A percentile compares a stretch with the other conserved stretches of the same genome.
phyloP scores from a whole-genome alignment of 2,797 vertebrate species.

The Sebastes vulpes region DNA sequence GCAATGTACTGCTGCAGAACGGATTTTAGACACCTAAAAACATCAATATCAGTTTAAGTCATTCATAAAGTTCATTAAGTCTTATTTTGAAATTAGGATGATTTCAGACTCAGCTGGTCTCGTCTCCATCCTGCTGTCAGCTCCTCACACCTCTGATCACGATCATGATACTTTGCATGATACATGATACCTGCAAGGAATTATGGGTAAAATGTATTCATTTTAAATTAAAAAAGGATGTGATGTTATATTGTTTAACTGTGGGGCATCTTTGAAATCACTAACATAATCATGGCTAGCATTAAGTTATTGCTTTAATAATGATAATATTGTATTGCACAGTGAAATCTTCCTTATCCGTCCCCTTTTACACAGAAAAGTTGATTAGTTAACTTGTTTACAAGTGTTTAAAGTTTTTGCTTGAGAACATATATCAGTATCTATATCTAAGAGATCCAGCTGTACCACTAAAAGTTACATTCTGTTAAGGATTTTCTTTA shows the following conservation, averaged over 20 bases:
- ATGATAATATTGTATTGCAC: neutral
- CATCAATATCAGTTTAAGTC: neutral
- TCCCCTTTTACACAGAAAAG: neutral
- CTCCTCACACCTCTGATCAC: constrained; percentile 54
- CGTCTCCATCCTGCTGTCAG: neutral
- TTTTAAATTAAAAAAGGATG: neutral
- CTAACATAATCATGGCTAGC: neutral
- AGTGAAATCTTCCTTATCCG: too few species aligned
- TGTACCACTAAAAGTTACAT: neutral
- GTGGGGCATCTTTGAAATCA: neutral
- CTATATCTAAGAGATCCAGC: neutral
- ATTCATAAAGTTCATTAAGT: neutral
- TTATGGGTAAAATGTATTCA: neutral
- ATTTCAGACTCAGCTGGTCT: neutral
- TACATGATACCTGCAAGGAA: neutral
- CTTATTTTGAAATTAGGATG: accelerated
- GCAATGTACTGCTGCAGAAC: neutral
- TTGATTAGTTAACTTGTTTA: neutral
- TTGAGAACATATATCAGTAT: too few species aligned
- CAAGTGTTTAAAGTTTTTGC: neutral
- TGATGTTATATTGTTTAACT: too few species aligned
- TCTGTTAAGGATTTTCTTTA: neutral
- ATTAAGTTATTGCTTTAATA: neutral
- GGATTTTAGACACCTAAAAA: neutral
- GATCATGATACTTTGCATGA: neutral